Evolutionary conservation across 2,888 invertebrate species (phyloP), one percentile per base, ranked within the genome.

Genomic region (Rhimphoctona megacephalus): DNA sequence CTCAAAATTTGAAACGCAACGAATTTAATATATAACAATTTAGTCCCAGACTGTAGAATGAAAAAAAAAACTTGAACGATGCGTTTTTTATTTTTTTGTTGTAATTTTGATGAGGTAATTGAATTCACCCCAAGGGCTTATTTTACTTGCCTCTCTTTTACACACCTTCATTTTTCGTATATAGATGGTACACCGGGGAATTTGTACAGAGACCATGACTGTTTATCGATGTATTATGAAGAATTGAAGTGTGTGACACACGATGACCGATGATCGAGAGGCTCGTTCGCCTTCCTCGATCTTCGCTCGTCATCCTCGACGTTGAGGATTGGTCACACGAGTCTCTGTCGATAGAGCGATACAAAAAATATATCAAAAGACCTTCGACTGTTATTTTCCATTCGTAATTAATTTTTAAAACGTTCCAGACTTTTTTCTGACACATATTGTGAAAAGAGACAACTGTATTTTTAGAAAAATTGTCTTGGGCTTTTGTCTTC

Each of bases 311-410:
- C 64, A 76, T 69, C 54, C 61, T 72, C 49, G 57, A 72, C 66
- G 74, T 74, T 64, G 52, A 66, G 66, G 66, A 74, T 49, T 30
- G 66, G 52, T 11, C 57, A 8, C 30, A 36, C 67, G 79, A 54
- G 54, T 64, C 61, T 39, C 6, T 36, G 30, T 30, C 30, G 67
- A 74, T 73, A 74, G 43, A 80, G 49, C 33, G 43, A 33, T 36
- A 49, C 17, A 57, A 80, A 80, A 70, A 70, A 72, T 22, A 19
- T n/a, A 54, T 54, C 5, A 30, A 43, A 43, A 70, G 80, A 72
- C 80, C 80, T 77, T 36, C 64, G 66, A 33, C 61, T 7, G 72
- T 72, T 70, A 81, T 72, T 72, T 72, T 81, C 64, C 72, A 49
- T 30, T 72, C 49, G n/a, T 22, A 11, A 39, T 57, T 22, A 30